phyloP scores from a whole-genome alignment of 2,888 invertebrate genomes.

The Subacronicta megacephala region DNA sequence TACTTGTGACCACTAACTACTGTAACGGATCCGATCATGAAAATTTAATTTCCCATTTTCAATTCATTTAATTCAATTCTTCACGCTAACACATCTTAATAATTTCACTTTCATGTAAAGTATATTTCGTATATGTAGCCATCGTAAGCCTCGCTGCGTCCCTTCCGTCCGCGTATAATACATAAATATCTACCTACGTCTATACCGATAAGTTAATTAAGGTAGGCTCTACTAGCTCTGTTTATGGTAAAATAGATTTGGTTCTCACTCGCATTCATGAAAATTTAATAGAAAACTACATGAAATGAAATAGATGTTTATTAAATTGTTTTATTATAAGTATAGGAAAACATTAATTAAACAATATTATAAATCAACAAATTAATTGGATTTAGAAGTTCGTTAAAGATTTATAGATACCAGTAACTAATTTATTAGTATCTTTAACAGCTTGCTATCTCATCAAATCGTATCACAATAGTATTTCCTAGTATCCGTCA shows the following conservation, averaged over 20 bases:
- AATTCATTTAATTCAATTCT: too few relatives aligned
- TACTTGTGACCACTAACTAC: neutral
- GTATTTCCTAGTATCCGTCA: slow-evolving; percentile 16
- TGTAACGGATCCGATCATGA: too few relatives aligned
- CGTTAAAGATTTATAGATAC: slow-evolving; percentile 23
- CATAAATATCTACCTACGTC: slow-evolving; percentile 51
- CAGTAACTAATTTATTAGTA: slow-evolving; percentile 25
- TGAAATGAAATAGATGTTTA: slow-evolving; percentile 20
- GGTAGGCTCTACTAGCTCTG: slow-evolving; percentile 27
- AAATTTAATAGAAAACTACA: slow-evolving; percentile 8
- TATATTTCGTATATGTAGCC: neutral
- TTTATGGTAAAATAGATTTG: slow-evolving; percentile 16
- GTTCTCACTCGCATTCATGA: slow-evolving; percentile 16
- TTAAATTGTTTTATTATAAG: slow-evolving; percentile 13
- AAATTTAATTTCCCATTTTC: too few relatives aligned
- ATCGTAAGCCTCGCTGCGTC: neutral
- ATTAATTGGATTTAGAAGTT: slow-evolving; percentile 26
- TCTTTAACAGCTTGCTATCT: slow-evolving; percentile 14
- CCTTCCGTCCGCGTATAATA: slow-evolving; percentile 14
- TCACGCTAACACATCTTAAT: neutral
- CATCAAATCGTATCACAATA: slow-evolving; percentile 18
- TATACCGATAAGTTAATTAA: slow-evolving; percentile 45
- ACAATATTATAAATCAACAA: slow-evolving; percentile 32
- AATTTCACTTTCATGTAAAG: neutral
- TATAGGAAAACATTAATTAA: slow-evolving; percentile 18